phyloP scores from a whole-genome alignment of 2,888 invertebrate genomes.

The Amiota minor region DNA sequence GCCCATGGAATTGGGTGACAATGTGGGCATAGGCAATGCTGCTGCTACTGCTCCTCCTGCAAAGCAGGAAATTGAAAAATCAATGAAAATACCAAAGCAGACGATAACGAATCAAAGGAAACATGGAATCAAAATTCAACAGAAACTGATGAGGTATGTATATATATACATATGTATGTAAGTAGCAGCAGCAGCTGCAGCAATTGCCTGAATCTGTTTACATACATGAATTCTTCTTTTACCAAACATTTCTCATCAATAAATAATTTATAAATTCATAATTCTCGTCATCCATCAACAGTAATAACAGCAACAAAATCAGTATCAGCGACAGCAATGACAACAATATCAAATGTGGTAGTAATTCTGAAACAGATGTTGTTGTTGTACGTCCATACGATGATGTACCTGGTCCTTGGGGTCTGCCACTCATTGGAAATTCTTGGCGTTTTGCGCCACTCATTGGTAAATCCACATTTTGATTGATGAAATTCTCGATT shows the following conservation, averaged over 20 bases:
- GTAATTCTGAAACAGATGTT: conserved; percentile 21
- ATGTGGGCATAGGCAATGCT: conserved; percentile 40
- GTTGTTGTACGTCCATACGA: conserved; percentile 75
- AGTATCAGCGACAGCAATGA: conserved; percentile 33
- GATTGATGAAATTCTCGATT: conserved; percentile 6
- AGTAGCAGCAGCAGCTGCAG: conserved; percentile 19
- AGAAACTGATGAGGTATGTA: conserved; percentile 6
- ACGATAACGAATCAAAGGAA: conserved; percentile 23
- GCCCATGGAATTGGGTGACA: conserved; percentile 48
- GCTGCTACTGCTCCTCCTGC: conserved; percentile 24
- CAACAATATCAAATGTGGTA: background rate
- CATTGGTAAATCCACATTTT: conserved; percentile 75
- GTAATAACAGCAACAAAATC: conserved; percentile 29
- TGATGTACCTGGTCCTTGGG: conserved; percentile 83
- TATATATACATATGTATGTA: no score
- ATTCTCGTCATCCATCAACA: conserved; percentile 17
- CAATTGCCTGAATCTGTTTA: conserved; percentile 33
- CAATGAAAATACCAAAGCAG: conserved; percentile 55
- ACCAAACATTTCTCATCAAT: conserved; percentile 7
- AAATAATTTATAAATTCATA: no score
- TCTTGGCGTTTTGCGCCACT: conserved; percentile 85
- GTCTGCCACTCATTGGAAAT: conserved; percentile 83
- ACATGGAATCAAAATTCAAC: conserved; percentile 9
- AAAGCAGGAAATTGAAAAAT: conserved; percentile 63
- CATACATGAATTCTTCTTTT: background rate